Evolutionary conservation across 23 tunicate genomes (phyloP), one percentile per base, ranked within the genome.

Genomic region (Trididemnum miniatum): DNA sequence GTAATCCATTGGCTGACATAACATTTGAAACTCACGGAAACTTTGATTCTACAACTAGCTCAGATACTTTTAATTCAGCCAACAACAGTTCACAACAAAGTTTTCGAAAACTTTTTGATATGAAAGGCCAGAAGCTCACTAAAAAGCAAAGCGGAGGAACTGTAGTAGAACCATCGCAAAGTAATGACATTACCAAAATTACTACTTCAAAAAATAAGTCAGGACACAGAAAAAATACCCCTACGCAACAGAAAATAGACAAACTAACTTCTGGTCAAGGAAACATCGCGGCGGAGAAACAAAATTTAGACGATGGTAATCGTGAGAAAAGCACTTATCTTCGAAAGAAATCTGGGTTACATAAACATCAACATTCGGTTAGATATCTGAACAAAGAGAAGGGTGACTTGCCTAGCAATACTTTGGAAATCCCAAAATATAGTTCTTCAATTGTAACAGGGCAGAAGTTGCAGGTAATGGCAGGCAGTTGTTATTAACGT

Each of bases 1-100:
- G 90, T 31, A 91, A 91, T 50, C 97, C 97, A 33, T 82, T 91
- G 31, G 97, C 90, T 4, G 97, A 85, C 67, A 91, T 91, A 39
- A 85, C 97, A 23, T 1, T 57, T 23, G 90, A 76, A 31, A 72
- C 86, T 0, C 23, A 44, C 33, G 80, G 52, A 5, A 71, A 59
- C 2, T 65, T 86, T 35, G 84, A 79, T 51, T 86, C 60, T 2
- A 29, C 60, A 0, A 57, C 38, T 7, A 39, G 60, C 26, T 23
- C 67, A 1, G 82, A 31, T 25, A 73, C 79, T 37, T 51, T 27
- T 26, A 24, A 20, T 31, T 51, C 67, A 9, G 27, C 67, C 1
- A 54, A 29, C 35, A 3, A 7, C 31, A 12, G 12, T 3, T 77
- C 82, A 4, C 67, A 77, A 57, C n/a, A 54, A 77, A 66, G 38